Conservation (phyloP, 2,888 invertebrate genomes). For the Amitus sp. region DNA sequence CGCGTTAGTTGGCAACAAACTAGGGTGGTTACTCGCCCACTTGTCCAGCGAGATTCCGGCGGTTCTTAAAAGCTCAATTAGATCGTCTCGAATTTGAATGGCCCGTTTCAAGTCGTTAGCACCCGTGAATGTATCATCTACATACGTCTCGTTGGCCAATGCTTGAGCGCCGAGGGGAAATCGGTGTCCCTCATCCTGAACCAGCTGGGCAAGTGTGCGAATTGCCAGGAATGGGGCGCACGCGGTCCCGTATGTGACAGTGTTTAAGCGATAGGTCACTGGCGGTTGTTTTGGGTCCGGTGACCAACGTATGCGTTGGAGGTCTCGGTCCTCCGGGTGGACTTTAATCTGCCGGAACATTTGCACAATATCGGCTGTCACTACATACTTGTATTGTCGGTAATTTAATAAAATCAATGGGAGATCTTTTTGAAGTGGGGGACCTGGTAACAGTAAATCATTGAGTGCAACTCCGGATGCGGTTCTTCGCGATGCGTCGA, state of each 20-base stretch:
- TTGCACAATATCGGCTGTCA: conserved; percentile 23
- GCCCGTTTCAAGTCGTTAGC: conserved; percentile 13
- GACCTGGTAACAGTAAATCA: conserved; percentile 12
- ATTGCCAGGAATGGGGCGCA: conserved; percentile 17
- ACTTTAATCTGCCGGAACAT: conserved; percentile 21
- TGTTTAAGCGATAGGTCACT: conserved; percentile 9
- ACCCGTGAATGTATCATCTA: conserved; percentile 22
- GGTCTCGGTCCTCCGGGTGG: conserved; percentile 4
- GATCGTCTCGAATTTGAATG: conserved; percentile 1
- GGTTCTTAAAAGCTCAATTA: neutral
- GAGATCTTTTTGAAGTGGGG: conserved; percentile 18
- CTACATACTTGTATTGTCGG: conserved; percentile 12
- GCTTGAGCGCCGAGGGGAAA: conserved; percentile 15
- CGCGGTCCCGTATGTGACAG: conserved; percentile 21
- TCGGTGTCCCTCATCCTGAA: conserved; percentile 1
- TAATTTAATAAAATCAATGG: conserved; percentile 17
- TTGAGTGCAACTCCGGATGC: conserved; percentile 14
- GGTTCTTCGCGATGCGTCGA: conserved; percentile 19
- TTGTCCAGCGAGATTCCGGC: conserved; percentile 17
- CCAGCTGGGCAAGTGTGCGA: conserved; percentile 14
- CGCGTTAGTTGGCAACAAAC: neutral
- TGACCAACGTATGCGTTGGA: conserved; percentile 23
- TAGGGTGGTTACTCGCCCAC: too few relatives aligned
- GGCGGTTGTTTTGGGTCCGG: neutral
- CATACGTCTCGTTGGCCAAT: conserved; percentile 13